phyloP scores from a whole-genome alignment of 2,797 vertebrate genomes.

The Lemur catta region DNA sequence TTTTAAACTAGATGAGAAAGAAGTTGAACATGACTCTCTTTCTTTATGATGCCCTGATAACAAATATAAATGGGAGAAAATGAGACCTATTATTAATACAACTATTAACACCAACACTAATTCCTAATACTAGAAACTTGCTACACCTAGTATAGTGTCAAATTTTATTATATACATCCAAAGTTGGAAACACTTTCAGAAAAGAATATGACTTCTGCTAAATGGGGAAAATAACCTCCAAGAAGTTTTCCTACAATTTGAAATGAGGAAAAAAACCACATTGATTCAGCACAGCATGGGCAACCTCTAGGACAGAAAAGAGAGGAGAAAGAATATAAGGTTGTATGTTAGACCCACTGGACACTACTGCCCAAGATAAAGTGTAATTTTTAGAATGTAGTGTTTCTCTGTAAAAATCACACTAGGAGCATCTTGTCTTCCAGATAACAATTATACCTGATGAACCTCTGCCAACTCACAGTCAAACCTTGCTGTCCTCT shows the following conservation, averaged over 20 bases:
- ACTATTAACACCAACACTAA: neutral
- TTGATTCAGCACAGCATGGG: neutral
- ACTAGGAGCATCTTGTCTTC: neutral
- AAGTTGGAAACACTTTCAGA: neutral
- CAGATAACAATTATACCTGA: constrained; percentile 83
- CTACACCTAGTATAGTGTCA: neutral
- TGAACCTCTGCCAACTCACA: constrained; percentile 85
- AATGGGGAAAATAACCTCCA: neutral
- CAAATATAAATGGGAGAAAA: constrained; percentile 2
- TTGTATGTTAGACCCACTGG: neutral
- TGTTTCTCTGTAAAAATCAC: neutral
- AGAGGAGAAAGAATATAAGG: neutral
- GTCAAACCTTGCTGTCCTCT: constrained; percentile 81
- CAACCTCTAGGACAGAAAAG: neutral
- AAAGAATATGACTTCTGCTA: neutral
- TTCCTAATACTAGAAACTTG: neutral
- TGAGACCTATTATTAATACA: neutral
- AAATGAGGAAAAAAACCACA: neutral
- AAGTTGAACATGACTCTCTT: neutral
- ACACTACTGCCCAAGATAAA: neutral
- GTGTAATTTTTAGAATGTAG: neutral
- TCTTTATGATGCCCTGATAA: neutral
- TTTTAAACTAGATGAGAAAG: constrained; percentile 37
- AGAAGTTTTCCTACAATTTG: neutral
- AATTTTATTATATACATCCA: neutral